Evolutionary conservation across 2,797 vertebrate species (phyloP).

Genomic region (Cygnus olor): DNA sequence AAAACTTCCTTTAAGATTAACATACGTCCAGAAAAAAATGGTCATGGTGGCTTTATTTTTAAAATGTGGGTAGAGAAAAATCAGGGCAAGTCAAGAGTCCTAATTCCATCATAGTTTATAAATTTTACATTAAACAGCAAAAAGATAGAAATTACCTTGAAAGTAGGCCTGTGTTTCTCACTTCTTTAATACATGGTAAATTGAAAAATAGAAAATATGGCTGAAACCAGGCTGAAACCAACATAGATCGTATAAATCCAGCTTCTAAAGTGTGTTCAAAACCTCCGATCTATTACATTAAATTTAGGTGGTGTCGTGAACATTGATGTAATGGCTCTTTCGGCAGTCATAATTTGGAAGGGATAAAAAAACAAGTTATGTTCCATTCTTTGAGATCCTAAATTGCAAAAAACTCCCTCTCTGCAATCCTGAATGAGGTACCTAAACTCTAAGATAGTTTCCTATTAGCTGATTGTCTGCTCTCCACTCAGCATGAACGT

Average conservation of each 20-base stretch:
- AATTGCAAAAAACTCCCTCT: background rate
- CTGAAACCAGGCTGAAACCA: background rate
- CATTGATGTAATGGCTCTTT: background rate
- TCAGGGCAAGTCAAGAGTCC: background rate
- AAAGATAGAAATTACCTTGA: background rate
- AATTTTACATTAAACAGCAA: background rate
- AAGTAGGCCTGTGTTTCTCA: background rate
- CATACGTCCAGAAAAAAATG: background rate
- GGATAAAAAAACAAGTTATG: background rate
- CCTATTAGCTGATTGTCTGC: background rate
- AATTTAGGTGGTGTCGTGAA: background rate
- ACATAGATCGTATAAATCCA: background rate
- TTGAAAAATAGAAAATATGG: background rate
- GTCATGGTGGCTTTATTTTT: background rate
- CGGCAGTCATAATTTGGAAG: background rate
- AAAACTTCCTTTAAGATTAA: background rate
- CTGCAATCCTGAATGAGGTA: background rate
- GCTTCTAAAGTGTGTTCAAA: background rate
- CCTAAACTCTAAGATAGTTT: background rate
- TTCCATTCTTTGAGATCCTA: background rate
- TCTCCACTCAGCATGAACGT: background rate
- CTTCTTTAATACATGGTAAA: background rate
- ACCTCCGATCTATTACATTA: background rate
- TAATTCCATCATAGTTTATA: background rate
- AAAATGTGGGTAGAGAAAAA: background rate